Evolutionary conservation across 2,797 vertebrate species (phyloP).

Genomic region (Sebastes melanostomus): DNA sequence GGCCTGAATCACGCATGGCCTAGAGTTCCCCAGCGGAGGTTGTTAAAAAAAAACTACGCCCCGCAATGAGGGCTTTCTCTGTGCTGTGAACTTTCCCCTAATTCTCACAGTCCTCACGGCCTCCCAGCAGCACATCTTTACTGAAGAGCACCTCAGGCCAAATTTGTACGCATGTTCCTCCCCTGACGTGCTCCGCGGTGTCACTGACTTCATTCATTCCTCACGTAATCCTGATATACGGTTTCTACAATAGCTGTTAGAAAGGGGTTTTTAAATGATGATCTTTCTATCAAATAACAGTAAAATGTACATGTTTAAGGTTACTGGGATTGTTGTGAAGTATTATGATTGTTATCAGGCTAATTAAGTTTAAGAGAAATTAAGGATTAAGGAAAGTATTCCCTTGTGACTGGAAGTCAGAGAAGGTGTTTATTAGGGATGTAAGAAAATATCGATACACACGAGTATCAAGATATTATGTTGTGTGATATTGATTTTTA

Average conservation of each 20-base stretch:
- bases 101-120: slow-evolving; percentile 79
- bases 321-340: neutral
- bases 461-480: neutral
- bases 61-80: slow-evolving; percentile 59
- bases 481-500: neutral
- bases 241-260: neutral
- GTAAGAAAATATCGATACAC: neutral
- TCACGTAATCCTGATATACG: neutral
- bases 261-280: neutral
- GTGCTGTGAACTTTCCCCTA: slow-evolving; percentile 82
- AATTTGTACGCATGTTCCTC: neutral
- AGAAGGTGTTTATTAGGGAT: neutral
- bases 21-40: slow-evolving; percentile 25
- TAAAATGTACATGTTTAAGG: neutral
- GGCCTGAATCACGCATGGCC: slow-evolving; percentile 38
- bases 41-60: slow-evolving; percentile 22
- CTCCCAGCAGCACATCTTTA: slow-evolving; percentile 26
- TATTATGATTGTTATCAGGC: neutral
- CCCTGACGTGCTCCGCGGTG: slow-evolving; percentile 4
- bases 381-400: neutral
- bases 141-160: slow-evolving; percentile 46
- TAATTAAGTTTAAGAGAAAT: neutral
- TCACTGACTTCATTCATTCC: slow-evolving; percentile 24
- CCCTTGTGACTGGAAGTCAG: neutral
- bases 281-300: neutral